Conservation (phyloP, 1,140 invertebrate genomes). For the Melitaea cinxia region DNA sequence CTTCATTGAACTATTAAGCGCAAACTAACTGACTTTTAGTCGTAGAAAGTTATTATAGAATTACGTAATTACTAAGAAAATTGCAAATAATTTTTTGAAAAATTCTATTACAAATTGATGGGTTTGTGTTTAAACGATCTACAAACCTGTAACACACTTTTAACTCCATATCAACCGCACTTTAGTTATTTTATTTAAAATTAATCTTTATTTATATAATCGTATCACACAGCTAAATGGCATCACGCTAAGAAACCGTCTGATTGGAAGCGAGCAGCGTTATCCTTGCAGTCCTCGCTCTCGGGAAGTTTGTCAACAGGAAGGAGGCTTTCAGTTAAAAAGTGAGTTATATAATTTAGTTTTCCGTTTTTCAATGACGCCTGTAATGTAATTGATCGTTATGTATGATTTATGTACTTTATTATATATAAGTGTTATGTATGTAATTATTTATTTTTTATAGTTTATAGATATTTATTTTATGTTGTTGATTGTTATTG, state of each 20-base stretch:
- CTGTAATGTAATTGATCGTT: background rate
- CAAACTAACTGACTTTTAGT: no score
- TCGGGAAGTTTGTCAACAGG: background rate
- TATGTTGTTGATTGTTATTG: no score
- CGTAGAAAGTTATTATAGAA: no score
- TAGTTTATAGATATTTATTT: no score
- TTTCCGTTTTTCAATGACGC: slow-evolving; percentile 7
- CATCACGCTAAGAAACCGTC: background rate
- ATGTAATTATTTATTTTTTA: no score
- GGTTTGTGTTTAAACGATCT: no score
- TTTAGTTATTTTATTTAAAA: background rate
- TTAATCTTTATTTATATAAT: background rate
- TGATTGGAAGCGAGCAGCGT: background rate
- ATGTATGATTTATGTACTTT: slow-evolving; percentile 8
- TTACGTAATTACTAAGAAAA: no score
- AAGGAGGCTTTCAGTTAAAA: background rate
- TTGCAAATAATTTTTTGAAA: no score
- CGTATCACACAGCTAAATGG: background rate
- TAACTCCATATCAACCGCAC: slow-evolving; percentile 24
- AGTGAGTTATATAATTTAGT: slow-evolving; percentile 6
- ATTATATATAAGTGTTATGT: background rate
- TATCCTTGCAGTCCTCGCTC: background rate
- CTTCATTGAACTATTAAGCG: no score
- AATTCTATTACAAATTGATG: no score
- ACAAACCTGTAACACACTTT: slow-evolving; percentile 25